Conservation (phyloP, 2,797 vertebrate species). For the Pogoniulus pusillus region DNA sequence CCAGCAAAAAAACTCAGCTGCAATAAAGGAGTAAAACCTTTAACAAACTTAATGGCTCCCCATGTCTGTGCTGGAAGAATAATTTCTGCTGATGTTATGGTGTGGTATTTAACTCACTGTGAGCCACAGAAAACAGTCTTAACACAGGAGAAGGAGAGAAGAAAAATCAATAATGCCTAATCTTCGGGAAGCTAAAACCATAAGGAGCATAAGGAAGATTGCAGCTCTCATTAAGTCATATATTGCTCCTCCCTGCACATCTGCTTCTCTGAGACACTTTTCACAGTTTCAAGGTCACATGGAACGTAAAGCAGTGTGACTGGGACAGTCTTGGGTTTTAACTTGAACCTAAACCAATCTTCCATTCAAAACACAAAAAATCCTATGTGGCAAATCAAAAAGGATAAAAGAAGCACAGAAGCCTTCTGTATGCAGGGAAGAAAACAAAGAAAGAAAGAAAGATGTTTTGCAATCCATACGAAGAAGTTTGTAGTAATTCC, state of each 20-base stretch:
- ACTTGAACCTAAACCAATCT: conserved; percentile 38
- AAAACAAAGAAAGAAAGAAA: neutral
- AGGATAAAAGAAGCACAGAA: neutral
- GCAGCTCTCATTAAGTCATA: conserved; percentile 44
- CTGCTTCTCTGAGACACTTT: neutral
- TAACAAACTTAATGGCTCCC: neutral
- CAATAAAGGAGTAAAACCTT: neutral
- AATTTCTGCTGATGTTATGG: neutral
- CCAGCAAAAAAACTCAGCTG: neutral
- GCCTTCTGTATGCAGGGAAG: neutral
- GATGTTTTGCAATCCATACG: neutral
- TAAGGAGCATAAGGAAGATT: conserved; percentile 60
- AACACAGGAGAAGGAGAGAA: neutral
- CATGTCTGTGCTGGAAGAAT: neutral
- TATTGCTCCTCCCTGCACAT: conserved; percentile 5
- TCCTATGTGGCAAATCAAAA: neutral
- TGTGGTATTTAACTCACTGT: neutral
- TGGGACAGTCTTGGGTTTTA: neutral
- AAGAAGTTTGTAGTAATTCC: neutral
- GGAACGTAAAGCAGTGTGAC: fast-evolving
- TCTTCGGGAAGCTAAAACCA: conserved; percentile 48
- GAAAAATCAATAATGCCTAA: conserved; percentile 56
- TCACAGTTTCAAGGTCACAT: neutral
- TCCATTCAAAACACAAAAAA: conserved; percentile 27
- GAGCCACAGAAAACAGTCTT: neutral